Evolutionary conservation across 2,113 vertebrate species (phyloP).

Genomic region (Hypanus sabinus): DNA sequence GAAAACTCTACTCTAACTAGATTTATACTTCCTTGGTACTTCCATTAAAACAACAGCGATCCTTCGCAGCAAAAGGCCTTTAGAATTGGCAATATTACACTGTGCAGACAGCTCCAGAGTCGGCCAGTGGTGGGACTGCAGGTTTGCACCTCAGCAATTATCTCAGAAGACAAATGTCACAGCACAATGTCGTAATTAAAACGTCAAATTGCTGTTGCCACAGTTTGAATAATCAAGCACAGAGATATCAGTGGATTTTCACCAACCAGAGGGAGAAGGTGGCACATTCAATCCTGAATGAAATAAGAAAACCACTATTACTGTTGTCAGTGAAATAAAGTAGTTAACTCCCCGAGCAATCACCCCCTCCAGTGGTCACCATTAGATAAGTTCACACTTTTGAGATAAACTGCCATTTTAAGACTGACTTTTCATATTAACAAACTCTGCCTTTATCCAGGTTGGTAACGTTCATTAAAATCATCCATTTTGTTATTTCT

Average conservation of each 20-base stretch:
- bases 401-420: neutral
- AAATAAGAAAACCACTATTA: conserved; percentile 25
- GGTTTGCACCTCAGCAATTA: neutral
- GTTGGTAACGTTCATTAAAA: neutral
- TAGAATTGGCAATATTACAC: neutral
- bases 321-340: neutral
- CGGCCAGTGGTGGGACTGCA: neutral
- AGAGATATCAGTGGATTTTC: conserved; percentile 21
- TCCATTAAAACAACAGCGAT: neutral
- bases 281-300: conserved; percentile 34
- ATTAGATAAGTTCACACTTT: neutral
- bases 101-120: neutral
- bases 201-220: neutral
- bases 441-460: neutral
- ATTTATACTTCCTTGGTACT: neutral
- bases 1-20: neutral
- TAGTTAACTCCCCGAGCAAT: neutral
- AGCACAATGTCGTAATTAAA: neutral
- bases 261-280: conserved; percentile 16
- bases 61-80: conserved; percentile 26
- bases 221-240: conserved; percentile 1
- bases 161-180: conserved; percentile 26
- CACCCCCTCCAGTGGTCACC: conserved; percentile 8
- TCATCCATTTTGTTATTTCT: neutral
- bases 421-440: neutral